These are phyloP conservation scores for Pachyseris speciosa DNA, from an alignment of 64 coral and sea anemone genomes.

Conservation along the genomic window DNA sequence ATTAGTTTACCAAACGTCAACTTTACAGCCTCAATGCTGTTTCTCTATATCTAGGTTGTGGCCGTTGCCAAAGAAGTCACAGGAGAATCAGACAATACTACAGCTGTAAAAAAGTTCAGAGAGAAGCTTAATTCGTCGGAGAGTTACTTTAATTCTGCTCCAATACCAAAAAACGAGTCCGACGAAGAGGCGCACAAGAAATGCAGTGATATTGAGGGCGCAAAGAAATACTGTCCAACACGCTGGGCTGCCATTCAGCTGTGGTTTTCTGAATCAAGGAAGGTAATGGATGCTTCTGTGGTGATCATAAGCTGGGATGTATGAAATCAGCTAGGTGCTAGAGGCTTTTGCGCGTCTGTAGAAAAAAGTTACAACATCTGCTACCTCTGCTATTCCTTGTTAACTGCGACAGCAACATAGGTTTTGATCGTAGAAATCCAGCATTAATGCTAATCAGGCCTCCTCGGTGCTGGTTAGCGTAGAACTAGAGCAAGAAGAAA, in stretches of 20 bases:
- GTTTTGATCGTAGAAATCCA: too few species aligned
- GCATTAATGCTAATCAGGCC: too few species aligned
- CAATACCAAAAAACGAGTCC: constrained; percentile 76
- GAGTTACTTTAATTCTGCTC: constrained; percentile 68
- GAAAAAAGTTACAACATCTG: too few species aligned
- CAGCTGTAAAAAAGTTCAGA: constrained; percentile 37
- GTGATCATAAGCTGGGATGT: too few species aligned
- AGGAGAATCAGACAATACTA: neutral
- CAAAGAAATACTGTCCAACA: constrained; percentile 76
- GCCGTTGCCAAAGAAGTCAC: constrained; percentile 43
- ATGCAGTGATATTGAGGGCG: constrained; percentile 68
- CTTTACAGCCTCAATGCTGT: neutral
- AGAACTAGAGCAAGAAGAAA: too few species aligned
- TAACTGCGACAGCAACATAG: too few species aligned
- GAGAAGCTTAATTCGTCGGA: constrained; percentile 63
- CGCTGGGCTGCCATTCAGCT: constrained; percentile 78
- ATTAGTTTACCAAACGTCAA: too few species aligned
- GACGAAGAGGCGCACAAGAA: constrained; percentile 54
- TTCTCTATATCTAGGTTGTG: constrained; percentile 2
- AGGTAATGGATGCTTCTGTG: constrained; percentile 34
- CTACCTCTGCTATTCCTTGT: too few species aligned
- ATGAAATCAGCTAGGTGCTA: too few species aligned
- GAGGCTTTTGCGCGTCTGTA: too few species aligned
- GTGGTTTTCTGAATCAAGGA: constrained; percentile 81
- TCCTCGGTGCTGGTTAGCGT: too few species aligned